Percentiles rank a stretch among this genome's conserved stretches.
These are phyloP conservation scores for Anguilla marmorata DNA, from an alignment of 2,797 vertebrate genomes.

Conservation along the genomic window DNA sequence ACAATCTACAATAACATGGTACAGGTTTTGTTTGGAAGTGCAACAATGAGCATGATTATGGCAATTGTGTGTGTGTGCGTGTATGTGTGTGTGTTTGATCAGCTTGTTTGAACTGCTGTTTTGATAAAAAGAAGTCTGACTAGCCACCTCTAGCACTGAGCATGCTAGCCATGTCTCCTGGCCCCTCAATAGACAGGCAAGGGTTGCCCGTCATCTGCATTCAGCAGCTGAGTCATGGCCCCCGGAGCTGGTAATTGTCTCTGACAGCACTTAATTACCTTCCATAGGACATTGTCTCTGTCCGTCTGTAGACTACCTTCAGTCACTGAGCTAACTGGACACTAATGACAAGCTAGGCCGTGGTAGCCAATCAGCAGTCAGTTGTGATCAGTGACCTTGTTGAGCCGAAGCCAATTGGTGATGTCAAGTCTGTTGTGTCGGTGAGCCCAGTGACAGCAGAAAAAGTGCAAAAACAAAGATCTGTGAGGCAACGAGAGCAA, in stretches of 20 bases:
- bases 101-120: conserved; percentile 2
- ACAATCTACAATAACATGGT: neutral
- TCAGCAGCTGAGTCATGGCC: conserved; percentile 81
- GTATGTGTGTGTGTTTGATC: neutral
- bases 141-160: neutral
- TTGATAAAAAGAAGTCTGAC: neutral
- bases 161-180: conserved; percentile 71
- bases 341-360: conserved; percentile 77
- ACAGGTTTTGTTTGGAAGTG: neutral
- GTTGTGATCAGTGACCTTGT: conserved; percentile 81
- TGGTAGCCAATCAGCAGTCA: conserved; percentile 77
- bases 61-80: too few species aligned
- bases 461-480: conserved; percentile 33
- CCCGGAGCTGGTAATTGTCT: conserved; percentile 85
- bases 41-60: neutral
- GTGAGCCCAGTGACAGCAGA: conserved; percentile 66
- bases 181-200: conserved; percentile 76
- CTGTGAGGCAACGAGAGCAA: neutral
- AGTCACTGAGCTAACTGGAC: conserved; percentile 83
- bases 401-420: conserved; percentile 81
- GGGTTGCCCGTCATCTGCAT: conserved; percentile 83
- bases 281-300: conserved; percentile 83
- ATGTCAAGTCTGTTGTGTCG: conserved; percentile 78
- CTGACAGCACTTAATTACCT: conserved; percentile 91
- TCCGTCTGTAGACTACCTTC: conserved; percentile 82